These are phyloP conservation scores for Calephelis virginiensis DNA, from an alignment of 1,140 invertebrate genomes.

Conservation along the genomic window DNA sequence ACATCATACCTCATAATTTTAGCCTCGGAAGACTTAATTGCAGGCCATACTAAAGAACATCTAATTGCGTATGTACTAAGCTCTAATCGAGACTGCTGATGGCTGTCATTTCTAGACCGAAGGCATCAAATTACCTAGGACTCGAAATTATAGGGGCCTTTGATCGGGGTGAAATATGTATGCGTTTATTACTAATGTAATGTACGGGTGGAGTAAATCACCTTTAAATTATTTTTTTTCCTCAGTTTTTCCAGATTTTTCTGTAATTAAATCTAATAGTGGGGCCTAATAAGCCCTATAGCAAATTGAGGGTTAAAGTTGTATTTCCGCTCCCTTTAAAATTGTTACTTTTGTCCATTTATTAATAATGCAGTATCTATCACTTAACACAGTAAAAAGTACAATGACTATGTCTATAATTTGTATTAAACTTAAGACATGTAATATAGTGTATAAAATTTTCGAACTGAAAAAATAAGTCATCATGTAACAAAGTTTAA, in stretches of 20 bases:
- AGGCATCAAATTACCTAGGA: constrained; percentile 32
- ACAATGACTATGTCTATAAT: too few relatives aligned
- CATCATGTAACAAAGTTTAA: too few relatives aligned
- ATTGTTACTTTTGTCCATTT: neutral
- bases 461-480: too few relatives aligned
- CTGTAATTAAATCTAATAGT: neutral
- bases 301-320: constrained; percentile 1
- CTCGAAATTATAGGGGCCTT: constrained; percentile 33
- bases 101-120: constrained; percentile 29
- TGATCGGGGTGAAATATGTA: constrained; percentile 35
- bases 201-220: constrained; percentile 19
- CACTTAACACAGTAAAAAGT: too few relatives aligned
- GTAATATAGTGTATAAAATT: too few relatives aligned
- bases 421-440: too few relatives aligned
- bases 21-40: constrained; percentile 13
- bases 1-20: constrained; percentile 15
- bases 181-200: constrained; percentile 19
- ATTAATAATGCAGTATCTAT: too few relatives aligned
- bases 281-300: neutral
- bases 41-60: constrained; percentile 10
- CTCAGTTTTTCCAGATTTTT: neutral
- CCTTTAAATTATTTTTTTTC: constrained; percentile 22
- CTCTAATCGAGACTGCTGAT: constrained; percentile 18
- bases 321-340: neutral
- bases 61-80: constrained; percentile 12